Percentiles rank a stretch among this genome's conserved stretches.
These are phyloP conservation scores for Malaclemys terrapin DNA, from an alignment of 2,113 vertebrate species.

Conservation along the genomic window DNA sequence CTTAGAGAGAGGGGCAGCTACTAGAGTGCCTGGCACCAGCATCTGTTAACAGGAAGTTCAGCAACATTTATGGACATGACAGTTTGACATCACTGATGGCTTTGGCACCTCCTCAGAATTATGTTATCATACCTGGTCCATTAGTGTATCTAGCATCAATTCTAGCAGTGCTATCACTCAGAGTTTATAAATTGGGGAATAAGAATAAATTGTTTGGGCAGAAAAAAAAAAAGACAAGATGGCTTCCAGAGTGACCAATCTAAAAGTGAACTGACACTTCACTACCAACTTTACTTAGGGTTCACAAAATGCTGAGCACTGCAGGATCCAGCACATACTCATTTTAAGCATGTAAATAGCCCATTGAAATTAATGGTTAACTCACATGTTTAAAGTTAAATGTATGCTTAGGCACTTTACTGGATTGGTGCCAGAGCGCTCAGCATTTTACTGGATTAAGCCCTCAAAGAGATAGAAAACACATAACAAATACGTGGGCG, in stretches of 20 bases:
- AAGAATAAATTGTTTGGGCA: not conserved
- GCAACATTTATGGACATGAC: conserved; percentile 20
- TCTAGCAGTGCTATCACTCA: conserved; percentile 6
- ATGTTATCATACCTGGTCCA: not conserved
- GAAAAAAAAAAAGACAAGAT: not conserved
- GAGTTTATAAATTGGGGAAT: not conserved
- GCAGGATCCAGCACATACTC: not conserved
- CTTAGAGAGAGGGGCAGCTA: not conserved
- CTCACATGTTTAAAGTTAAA: not conserved
- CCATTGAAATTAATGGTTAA: not conserved
- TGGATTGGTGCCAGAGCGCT: not conserved
- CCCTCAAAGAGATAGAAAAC: not conserved
- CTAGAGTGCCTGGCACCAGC: conserved; percentile 3
- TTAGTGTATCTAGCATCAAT: conserved; percentile 1
- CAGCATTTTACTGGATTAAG: not conserved
- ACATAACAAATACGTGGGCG: not conserved
- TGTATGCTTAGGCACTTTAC: not conserved
- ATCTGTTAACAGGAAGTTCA: not conserved
- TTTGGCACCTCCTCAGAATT: conserved; percentile 27
- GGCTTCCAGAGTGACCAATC: not conserved
- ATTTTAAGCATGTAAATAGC: not conserved
- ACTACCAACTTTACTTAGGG: not conserved
- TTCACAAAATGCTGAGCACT: not conserved
- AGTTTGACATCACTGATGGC: not conserved
- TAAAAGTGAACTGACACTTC: not conserved